phyloP scores from a whole-genome alignment of 2,113 vertebrate genomes.

The Camelus dromedarius region DNA sequence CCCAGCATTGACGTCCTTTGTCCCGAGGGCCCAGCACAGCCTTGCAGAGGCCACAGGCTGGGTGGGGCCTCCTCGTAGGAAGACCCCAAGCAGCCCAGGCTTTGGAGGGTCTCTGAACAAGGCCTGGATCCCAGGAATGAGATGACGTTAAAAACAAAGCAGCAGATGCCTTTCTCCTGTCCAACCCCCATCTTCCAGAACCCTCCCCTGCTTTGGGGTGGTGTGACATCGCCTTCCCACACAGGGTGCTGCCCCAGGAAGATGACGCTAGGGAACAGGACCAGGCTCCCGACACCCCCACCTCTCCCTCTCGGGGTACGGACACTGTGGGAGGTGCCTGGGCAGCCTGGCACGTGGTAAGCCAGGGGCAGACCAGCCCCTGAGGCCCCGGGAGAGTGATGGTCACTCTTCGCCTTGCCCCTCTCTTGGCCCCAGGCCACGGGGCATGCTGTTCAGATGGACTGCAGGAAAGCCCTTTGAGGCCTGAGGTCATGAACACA shows the following conservation, averaged over 20 bases:
- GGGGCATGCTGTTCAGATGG: neutral
- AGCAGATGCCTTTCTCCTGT: neutral
- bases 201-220: neutral
- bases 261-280: too few relatives aligned
- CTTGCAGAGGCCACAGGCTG: neutral
- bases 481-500: too few relatives aligned
- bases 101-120: neutral
- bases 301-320: too few relatives aligned
- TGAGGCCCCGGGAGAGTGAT: neutral
- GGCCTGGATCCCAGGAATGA: neutral
- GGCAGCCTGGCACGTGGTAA: neutral
- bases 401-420: neutral
- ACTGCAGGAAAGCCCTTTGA: neutral
- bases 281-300: neutral
- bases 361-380: neutral
- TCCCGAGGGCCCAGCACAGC: neutral
- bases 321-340: neutral
- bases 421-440: neutral
- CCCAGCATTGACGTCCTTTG: slow-evolving; percentile 88
- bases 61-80: neutral
- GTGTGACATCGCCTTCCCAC: neutral
- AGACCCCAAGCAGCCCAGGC: neutral
- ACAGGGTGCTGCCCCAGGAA: too few relatives aligned
- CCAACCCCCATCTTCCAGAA: neutral
- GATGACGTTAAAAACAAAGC: neutral